Evolutionary conservation across 2,113 vertebrate species (phyloP), one percentile per base, ranked within the genome.

Genomic region (Amia ocellicauda): DNA sequence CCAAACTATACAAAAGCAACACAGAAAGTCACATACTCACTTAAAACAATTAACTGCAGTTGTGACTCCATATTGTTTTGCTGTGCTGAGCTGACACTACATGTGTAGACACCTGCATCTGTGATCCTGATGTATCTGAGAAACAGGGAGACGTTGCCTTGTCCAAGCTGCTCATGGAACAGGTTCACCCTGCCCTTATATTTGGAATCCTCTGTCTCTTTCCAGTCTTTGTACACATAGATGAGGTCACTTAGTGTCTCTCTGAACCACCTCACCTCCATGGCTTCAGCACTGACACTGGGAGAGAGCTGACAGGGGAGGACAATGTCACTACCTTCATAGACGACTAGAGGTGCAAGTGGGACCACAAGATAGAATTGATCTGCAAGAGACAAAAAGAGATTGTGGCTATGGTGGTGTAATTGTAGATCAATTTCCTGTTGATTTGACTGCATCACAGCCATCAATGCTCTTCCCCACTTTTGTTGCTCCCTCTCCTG

Each of bases 141-240:
- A 14, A 31, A 26, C 50, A 72, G 64, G 20, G 75, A 68, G 7
- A 77, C 29, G 16, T 68, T 66, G 57, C 75, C 72, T 41, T 3
- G 66, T 22, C 22, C 22, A 28, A 74, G 52, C 49, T 72, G 62
- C 47, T 50, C 51, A 9, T 20, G 57, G 13, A 51, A 17, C n/a
- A 74, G 4, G 7, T 59, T 52, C 29, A 68, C 64, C 64, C 64
- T 67, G 51, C 41, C 51, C 54, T 58, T 56, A 13, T 56, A 70
- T 29, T 31, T 63, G 10, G 7, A 47, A 2, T 56, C 60, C 22
- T 55, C 26, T 22, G 19, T 58, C 52, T 62, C 7, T 43, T 36
- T 29, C 3, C 60, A 51, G 7, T 63, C 43, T 13, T 60, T 70
- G 68, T 56, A 61, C 31, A 55, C 22, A 41, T 54, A 69, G 16